A percentile compares a stretch with the other conserved stretches of the same genome.
phyloP scores from a whole-genome alignment of 2,888 invertebrate species.

The Microchrysa polita region DNA sequence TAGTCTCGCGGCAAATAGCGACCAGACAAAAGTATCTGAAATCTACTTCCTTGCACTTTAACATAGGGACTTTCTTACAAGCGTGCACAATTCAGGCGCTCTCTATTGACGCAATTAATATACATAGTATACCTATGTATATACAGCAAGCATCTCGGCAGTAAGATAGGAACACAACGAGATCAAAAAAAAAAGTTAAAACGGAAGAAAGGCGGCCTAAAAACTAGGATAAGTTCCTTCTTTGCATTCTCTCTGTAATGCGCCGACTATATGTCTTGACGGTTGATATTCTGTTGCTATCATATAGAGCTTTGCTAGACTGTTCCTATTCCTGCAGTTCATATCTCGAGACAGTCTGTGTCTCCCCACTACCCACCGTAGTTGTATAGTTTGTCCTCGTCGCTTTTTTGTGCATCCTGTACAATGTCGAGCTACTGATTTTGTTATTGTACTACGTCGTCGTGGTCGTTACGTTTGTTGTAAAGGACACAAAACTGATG shows the following conservation, averaged over 20 bases:
- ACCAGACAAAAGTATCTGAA: slow-evolving; percentile 30
- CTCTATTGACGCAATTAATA: slow-evolving; percentile 47
- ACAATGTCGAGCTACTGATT: neutral
- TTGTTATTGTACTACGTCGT: too few species aligned
- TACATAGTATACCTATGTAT: too few species aligned
- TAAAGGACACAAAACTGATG: slow-evolving; percentile 35
- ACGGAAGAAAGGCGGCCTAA: slow-evolving; percentile 11
- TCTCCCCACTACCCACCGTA: neutral
- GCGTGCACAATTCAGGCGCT: neutral
- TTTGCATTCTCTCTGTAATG: slow-evolving; percentile 1
- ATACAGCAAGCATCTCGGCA: slow-evolving; percentile 31
- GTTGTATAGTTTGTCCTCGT: neutral
- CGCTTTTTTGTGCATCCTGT: too few species aligned
- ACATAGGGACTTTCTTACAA: neutral
- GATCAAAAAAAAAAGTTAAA: slow-evolving; percentile 5
- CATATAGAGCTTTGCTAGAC: slow-evolving; percentile 17
- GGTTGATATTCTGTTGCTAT: slow-evolving; percentile 31
- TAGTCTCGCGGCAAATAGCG: slow-evolving; percentile 29
- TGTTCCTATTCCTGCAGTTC: slow-evolving; percentile 26
- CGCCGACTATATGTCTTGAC: neutral
- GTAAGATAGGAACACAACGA: slow-evolving; percentile 25
- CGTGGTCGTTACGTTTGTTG: slow-evolving; percentile 31
- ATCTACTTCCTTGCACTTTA: slow-evolving; percentile 21
- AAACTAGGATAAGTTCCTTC: slow-evolving; percentile 46
- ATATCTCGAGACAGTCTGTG: slow-evolving; percentile 19